Base-by-base conservation (phyloP, 35 echinoderm and acorn worm species). In the Apostichopus californicus region DNA sequence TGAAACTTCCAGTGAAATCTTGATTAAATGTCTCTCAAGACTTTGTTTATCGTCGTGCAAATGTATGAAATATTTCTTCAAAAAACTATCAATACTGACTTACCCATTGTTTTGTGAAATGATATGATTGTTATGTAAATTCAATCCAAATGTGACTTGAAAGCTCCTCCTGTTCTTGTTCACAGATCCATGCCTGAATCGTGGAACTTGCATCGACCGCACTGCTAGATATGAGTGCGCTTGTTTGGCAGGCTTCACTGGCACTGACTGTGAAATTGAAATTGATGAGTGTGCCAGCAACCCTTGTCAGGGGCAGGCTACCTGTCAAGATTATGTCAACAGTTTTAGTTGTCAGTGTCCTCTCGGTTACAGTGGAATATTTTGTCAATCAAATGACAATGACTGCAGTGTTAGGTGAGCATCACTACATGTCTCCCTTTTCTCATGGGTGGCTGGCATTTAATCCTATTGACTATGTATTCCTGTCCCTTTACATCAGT, bases 351-450 rank as follows among this genome's bases (percentile, higher is more conserved):
- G 88, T 56, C 53, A 22, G 1, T 90, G 88, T 34, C 73, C 73
- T 13, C 7, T 77, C 8, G 88, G 73, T 8, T 90, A 75, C 57
- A 79, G 83, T 13, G 95, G 95, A 8, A 66, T 58, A 5, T 73
- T 80, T 18, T 96, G 95, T 56, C 79, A 96, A 63, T 64, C n/a
- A 6, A 83, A 96, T 23, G 89, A 94, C 11, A 46, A 96, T 56
- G 95, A 96, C 56, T 96, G 95, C 73, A 87, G 86, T 87, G 18
- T 23, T 5, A 87, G 86, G 86, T 87, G 18, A 8, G 86, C 57
- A 5, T 63, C 34, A 46, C 26, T 46, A 46, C 34, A 46, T 46
- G 34, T 46, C 34, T 54, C 28, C 5, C 55, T 81, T 81, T 18
- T 0, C 52, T 11, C 78, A 46, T 46, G 34, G 34, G 34, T 46